Evolutionary conservation across 1,140 invertebrate genomes (phyloP).

Genomic region (Drosophila biarmipes): DNA sequence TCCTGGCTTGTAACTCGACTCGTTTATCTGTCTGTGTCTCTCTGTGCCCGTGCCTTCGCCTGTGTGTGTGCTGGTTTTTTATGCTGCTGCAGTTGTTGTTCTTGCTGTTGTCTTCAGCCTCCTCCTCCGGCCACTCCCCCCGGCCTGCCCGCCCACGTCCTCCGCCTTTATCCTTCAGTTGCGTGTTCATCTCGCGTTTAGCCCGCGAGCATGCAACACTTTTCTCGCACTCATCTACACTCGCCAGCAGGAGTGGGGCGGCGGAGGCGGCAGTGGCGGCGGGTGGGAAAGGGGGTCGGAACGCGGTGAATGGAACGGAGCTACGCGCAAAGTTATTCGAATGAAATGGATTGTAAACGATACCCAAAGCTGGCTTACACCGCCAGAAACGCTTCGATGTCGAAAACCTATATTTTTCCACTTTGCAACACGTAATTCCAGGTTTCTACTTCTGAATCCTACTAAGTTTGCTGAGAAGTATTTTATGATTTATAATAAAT

Average conservation of each 20-base stretch:
- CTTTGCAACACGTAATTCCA: neutral
- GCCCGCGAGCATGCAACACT: constrained; percentile 68
- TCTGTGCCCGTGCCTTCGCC: neutral
- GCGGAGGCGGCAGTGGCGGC: neutral
- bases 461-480: too few relatives aligned
- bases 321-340: constrained; percentile 49
- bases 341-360: constrained; percentile 71
- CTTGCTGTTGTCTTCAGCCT: constrained; percentile 17
- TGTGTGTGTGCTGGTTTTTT: constrained; percentile 1
- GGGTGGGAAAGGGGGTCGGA: neutral
- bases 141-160: constrained; percentile 19
- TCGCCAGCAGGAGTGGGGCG: constrained; percentile 49
- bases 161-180: constrained; percentile 37
- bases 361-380: constrained; percentile 31
- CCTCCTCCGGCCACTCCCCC: neutral
- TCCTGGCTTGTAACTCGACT: constrained; percentile 64
- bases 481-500: too few relatives aligned
- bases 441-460: neutral
- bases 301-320: constrained; percentile 22
- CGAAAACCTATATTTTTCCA: too few relatives aligned
- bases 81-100: constrained; percentile 13
- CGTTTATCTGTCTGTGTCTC: constrained; percentile 74
- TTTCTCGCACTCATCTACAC: constrained; percentile 48
- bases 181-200: constrained; percentile 59
- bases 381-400: too few relatives aligned